A percentile compares a stretch with the other conserved stretches of the same genome.
Evolutionary conservation across 2,113 vertebrate genomes (phyloP).

Genomic region (Gracilinanus agilis): DNA sequence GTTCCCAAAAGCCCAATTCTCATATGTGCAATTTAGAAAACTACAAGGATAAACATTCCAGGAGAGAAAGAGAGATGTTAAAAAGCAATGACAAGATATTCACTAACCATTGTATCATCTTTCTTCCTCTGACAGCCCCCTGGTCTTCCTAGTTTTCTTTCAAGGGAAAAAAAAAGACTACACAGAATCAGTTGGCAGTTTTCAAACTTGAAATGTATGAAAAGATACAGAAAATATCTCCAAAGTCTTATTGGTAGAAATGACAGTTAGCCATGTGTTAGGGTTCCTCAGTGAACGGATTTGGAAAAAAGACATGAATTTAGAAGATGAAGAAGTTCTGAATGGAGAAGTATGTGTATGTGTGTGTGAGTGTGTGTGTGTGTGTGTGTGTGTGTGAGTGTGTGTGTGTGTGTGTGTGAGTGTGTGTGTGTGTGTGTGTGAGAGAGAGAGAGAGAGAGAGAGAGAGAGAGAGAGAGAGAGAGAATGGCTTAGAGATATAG

Average conservation of each 20-base stretch:
- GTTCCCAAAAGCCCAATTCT: background rate
- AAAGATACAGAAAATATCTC: background rate
- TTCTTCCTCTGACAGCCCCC: background rate
- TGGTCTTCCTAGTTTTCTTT: background rate
- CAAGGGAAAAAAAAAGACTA: background rate
- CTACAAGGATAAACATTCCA: background rate
- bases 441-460: no score
- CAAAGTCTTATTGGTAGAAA: background rate
- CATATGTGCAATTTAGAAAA: slow-evolving; percentile 31
- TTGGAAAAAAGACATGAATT: slow-evolving; percentile 5
- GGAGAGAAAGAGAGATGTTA: background rate
- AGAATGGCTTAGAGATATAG: background rate
- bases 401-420: no score
- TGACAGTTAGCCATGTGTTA: background rate
- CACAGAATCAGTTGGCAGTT: background rate
- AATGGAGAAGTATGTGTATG: background rate
- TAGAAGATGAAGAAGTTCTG: background rate
- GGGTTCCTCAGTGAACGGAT: no score
- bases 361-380: no score
- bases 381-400: no score
- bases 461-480: background rate
- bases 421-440: no score
- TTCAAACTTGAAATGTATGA: background rate
- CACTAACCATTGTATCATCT: background rate
- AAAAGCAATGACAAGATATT: background rate